Evolutionary conservation across 2,797 vertebrate species (phyloP), one percentile per base, ranked within the genome.

Genomic region (Clarias fuscus): DNA sequence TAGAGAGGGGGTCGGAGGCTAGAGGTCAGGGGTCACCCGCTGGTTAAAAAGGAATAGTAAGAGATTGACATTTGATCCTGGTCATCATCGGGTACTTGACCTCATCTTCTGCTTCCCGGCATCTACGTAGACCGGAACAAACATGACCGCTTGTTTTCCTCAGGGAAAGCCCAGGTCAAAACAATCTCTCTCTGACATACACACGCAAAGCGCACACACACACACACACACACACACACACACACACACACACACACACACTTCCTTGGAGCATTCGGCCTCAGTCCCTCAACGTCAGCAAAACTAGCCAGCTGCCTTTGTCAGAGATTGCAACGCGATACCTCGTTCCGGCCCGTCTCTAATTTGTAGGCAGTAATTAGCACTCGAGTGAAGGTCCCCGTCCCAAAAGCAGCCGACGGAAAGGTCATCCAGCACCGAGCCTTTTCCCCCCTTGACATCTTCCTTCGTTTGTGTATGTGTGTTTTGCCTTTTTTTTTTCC

Each of bases 281-380:
- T 86, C 87, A 88, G 91, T 94, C 90, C 89, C 77, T 85, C 87
- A 86, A 11, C 86, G 37, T 87, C 71, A 67, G 90, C 89, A 92
- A 94, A 92, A 43, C 68, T 24, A 20, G 76, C 92, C 92, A 92
- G 91, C 84, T 89, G 89, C 87, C 86, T 86, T 92, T 91, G 90
- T 91, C 73, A 40, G 53, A 85, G 90, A 87, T 33, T 18, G 83
- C 88, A 77, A 91, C 89, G 89, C 88, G 91, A 93, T 92, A 91
- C 91, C 91, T 92, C 92, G 91, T 91, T 84, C 90, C 88, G 90
- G 80, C 91, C 84, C 90, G 86, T 86, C 88, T 91, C 91, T 93
- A 91, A 93, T 94, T 94, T 93, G 90, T 92, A 89, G 88, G 92
- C 92, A 30, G 82, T 88, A 89, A 88, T 89, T 88, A 89, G 90